Evolutionary conservation across 2,797 vertebrate genomes (phyloP).

Genomic region (Takifugu rubripes): DNA sequence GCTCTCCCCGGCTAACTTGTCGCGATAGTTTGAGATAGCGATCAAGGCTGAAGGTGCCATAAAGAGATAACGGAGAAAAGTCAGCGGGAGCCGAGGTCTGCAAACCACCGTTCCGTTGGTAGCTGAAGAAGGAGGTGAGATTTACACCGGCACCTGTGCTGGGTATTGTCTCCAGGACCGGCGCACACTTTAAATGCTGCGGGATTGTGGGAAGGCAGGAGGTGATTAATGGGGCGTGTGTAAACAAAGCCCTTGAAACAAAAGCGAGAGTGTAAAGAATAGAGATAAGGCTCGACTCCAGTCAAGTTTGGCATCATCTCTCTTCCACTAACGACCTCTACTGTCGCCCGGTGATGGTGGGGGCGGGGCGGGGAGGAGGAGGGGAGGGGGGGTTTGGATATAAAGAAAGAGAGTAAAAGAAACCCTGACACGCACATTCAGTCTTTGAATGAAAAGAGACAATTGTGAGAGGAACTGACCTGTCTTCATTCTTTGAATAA

Average conservation of each 20-base stretch:
- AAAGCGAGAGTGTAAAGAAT: constrained; percentile 80
- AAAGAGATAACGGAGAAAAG: constrained; percentile 55
- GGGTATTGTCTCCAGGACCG: constrained; percentile 61
- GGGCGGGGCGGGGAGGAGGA: constrained; percentile 54
- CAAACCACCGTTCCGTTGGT: constrained; percentile 54
- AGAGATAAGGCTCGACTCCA: constrained; percentile 79
- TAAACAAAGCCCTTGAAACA: constrained; percentile 84
- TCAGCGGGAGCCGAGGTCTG: constrained; percentile 53
- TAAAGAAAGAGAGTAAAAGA: constrained; percentile 70
- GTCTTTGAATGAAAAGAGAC: constrained; percentile 80
- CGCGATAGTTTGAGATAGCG: constrained; percentile 50
- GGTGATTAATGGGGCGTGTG: constrained; percentile 80
- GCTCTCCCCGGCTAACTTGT: constrained; percentile 24
- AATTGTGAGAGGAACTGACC: constrained; percentile 77
- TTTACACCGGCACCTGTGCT: constrained; percentile 70
- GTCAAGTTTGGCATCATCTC: constrained; percentile 81
- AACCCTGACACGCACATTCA: constrained; percentile 76
- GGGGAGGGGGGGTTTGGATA: constrained; percentile 40
- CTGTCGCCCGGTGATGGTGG: constrained; percentile 73
- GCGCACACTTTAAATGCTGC: constrained; percentile 72
- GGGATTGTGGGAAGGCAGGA: constrained; percentile 70
- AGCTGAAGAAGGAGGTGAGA: constrained; percentile 51
- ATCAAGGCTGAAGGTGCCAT: constrained; percentile 59
- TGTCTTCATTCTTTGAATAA: constrained; percentile 79
- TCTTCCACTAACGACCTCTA: constrained; percentile 82